A percentile compares a stretch with the other conserved stretches of the same genome.
These are phyloP conservation scores for Xiphophorus hellerii DNA, from an alignment of 2,113 vertebrate genomes.

Conservation along the genomic window DNA sequence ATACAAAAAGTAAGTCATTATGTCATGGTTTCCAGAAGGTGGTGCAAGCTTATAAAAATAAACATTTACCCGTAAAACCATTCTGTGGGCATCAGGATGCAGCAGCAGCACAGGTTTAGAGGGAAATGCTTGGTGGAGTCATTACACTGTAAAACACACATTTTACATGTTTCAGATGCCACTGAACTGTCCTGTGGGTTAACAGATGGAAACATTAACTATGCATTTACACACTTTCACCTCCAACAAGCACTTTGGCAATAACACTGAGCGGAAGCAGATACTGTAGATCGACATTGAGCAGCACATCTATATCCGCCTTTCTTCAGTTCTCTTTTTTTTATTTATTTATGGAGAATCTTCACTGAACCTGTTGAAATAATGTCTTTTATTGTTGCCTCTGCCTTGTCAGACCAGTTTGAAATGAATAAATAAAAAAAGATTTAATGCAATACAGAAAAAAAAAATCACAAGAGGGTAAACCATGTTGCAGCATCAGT, in stretches of 20 bases:
- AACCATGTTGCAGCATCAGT: slow-evolving; percentile 18
- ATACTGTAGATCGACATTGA: slow-evolving; percentile 1
- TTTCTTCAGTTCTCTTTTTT: slow-evolving; percentile 17
- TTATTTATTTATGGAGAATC: background rate
- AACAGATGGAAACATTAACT: slow-evolving; percentile 67
- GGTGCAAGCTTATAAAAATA: slow-evolving; percentile 28
- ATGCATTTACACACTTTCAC: slow-evolving; percentile 75
- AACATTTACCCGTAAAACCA: background rate
- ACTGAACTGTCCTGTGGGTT: slow-evolving; percentile 30
- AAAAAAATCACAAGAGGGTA: background rate
- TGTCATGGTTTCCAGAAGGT: slow-evolving; percentile 43
- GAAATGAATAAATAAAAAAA: slow-evolving; percentile 26
- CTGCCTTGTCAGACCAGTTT: slow-evolving; percentile 5
- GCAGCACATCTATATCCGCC: slow-evolving; percentile 1
- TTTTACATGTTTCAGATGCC: slow-evolving; percentile 12
- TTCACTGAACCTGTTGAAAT: slow-evolving; percentile 8
- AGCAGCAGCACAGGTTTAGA: background rate
- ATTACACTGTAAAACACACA: background rate
- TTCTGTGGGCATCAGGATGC: background rate
- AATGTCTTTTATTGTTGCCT: slow-evolving; percentile 15
- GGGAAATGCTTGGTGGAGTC: background rate
- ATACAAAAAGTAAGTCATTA: background rate
- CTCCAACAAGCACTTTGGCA: slow-evolving; percentile 71
- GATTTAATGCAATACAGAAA: slow-evolving; percentile 66
- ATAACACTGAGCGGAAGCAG: slow-evolving; percentile 68